Evolutionary conservation across 2,113 vertebrate genomes (phyloP).

Genomic region (Perca schrenkii): DNA sequence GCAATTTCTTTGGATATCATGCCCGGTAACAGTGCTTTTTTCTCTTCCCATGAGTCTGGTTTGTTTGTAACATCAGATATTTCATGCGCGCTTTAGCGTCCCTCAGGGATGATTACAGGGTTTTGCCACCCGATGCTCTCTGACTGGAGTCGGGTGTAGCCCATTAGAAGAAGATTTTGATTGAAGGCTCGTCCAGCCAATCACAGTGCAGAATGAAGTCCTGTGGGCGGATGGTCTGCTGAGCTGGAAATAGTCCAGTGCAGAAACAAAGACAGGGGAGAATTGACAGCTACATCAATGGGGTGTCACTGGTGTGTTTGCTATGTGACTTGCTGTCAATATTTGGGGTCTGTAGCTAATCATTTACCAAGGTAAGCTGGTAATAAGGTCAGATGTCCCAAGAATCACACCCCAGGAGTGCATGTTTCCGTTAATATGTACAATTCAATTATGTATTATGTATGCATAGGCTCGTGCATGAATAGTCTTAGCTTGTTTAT

Average conservation of each 20-base stretch:
- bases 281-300: slow-evolving; percentile 27
- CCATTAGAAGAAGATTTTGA: slow-evolving; percentile 64
- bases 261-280: slow-evolving; percentile 65
- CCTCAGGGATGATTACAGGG: slow-evolving; percentile 42
- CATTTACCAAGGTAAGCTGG: background rate
- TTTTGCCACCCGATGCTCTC: slow-evolving; percentile 81
- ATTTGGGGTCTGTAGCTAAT: background rate
- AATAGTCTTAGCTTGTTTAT: background rate
- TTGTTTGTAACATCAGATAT: slow-evolving; percentile 4
- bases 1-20: slow-evolving; percentile 3
- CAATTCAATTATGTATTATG: background rate
- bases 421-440: background rate
- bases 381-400: background rate
- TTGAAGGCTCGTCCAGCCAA: slow-evolving; percentile 73
- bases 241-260: slow-evolving; percentile 41
- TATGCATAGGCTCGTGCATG: background rate
- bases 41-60: background rate
- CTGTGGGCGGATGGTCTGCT: slow-evolving; percentile 49
- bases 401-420: background rate
- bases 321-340: slow-evolving; percentile 17
- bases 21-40: background rate
- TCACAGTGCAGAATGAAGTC: slow-evolving; percentile 52
- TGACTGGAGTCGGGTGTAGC: slow-evolving; percentile 83
- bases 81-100: slow-evolving; percentile 1
- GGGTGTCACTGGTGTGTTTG: slow-evolving; percentile 26